Evolutionary conservation across 2,113 vertebrate species (phyloP).

Genomic region (Perca schrenkii): DNA sequence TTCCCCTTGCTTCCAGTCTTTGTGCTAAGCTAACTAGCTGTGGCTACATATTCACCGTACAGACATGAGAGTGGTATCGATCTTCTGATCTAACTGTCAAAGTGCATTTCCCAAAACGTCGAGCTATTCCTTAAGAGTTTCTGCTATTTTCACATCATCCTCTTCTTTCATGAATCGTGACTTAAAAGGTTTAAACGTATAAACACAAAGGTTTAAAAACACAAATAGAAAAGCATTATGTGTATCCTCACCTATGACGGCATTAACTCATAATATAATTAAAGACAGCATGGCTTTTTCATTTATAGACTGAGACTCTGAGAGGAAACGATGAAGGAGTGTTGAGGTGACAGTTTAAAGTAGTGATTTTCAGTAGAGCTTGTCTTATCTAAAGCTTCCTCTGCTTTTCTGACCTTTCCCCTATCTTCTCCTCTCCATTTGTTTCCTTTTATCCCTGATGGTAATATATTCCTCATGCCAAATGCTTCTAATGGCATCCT

Average conservation of each 20-base stretch:
- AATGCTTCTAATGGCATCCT: conserved; percentile 41
- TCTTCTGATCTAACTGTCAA: neutral
- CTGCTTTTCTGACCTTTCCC: conserved; percentile 56
- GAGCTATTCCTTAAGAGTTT: neutral
- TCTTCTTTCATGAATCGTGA: neutral
- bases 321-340: conserved; percentile 2
- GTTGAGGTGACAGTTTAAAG: conserved; percentile 35
- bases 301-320: conserved; percentile 23
- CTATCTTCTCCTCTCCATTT: conserved; percentile 43
- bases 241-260: neutral
- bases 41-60: neutral
- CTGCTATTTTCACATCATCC: neutral
- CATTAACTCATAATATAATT: neutral
- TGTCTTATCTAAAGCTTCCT: conserved; percentile 52
- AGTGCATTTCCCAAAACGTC: neutral
- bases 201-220: too few species aligned
- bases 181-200: neutral
- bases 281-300: conserved; percentile 17
- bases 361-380: conserved; percentile 36
- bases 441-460: conserved; percentile 55
- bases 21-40: neutral
- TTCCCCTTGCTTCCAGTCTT: neutral
- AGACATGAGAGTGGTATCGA: neutral
- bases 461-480: conserved; percentile 59
- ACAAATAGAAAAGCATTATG: too few species aligned